Percentiles rank a stretch among this genome's conserved stretches.
Conservation (phyloP, 2,888 invertebrate species). For the Alsophila aescularia region DNA sequence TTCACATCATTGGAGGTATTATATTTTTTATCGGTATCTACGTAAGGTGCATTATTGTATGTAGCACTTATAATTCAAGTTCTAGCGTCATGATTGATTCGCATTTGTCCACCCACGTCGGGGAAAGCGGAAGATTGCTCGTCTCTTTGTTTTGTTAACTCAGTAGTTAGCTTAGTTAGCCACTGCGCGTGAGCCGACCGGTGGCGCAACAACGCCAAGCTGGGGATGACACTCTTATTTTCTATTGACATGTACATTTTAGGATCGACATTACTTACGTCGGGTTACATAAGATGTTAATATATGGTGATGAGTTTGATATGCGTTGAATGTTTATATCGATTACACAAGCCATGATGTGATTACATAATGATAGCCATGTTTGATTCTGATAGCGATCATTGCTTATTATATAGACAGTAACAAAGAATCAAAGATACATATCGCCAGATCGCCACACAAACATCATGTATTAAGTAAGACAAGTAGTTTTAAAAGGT, state of each 20-base stretch:
- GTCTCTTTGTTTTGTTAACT: slow-evolving; percentile 57
- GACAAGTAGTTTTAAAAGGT: too few species aligned
- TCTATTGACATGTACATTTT: slow-evolving; percentile 63
- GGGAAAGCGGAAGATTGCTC: slow-evolving; percentile 69
- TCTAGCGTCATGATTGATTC: slow-evolving; percentile 53
- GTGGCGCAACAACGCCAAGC: slow-evolving; percentile 64
- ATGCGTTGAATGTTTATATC: slow-evolving; percentile 25
- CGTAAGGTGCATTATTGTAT: slow-evolving; percentile 47
- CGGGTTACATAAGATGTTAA: slow-evolving; percentile 39
- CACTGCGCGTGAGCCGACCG: slow-evolving; percentile 47
- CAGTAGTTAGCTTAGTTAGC: slow-evolving; percentile 61
- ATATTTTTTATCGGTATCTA: slow-evolving; percentile 42
- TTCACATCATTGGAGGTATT: slow-evolving; percentile 31
- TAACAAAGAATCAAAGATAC: neutral
- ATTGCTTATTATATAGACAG: neutral
- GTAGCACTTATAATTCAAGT: slow-evolving; percentile 16
- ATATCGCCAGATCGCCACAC: too few species aligned
- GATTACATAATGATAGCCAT: slow-evolving; percentile 5
- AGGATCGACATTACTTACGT: slow-evolving; percentile 44
- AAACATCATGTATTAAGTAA: too few species aligned
- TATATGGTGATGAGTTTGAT: slow-evolving; percentile 14
- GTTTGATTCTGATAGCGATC: neutral
- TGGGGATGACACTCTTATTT: slow-evolving; percentile 69
- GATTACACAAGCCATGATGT: slow-evolving; percentile 8
- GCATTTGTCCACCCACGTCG: slow-evolving; percentile 49